phyloP scores from a whole-genome alignment of 2,888 invertebrate genomes.

The Zygothrica quintamaculata region DNA sequence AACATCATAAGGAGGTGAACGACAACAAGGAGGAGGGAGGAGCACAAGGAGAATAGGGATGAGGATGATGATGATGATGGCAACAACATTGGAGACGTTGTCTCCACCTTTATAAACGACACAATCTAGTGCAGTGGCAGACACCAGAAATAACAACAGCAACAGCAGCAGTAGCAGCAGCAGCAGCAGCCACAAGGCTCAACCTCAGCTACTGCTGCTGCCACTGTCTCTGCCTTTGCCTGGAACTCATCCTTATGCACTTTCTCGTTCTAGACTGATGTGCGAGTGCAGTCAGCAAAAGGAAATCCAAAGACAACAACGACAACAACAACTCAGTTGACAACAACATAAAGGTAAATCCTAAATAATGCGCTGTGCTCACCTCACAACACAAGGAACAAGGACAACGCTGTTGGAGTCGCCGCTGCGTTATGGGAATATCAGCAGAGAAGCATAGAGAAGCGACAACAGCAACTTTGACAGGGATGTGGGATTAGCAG shows the following conservation, averaged over 20 bases:
- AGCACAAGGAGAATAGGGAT: conserved; percentile 13
- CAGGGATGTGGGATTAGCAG: not conserved
- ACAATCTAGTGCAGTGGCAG: conserved; percentile 22
- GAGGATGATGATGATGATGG: conserved; percentile 11
- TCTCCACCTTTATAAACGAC: conserved; percentile 60
- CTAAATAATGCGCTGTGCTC: conserved; percentile 78
- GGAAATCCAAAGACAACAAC: conserved; percentile 40
- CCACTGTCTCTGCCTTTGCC: no score
- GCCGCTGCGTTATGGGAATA: conserved; percentile 52
- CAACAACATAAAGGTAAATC: conserved; percentile 81
- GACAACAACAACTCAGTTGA: conserved; percentile 55
- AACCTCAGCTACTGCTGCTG: no score
- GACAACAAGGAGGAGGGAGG: no score
- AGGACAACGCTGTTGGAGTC: conserved; percentile 22
- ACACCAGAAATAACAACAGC: conserved; percentile 1
- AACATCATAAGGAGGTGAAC: conserved; percentile 44
- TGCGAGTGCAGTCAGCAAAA: conserved; percentile 63
- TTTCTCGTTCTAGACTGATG: conserved; percentile 33
- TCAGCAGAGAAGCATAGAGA: conserved; percentile 11
- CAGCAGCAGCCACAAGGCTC: conserved; percentile 8
- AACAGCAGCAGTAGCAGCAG: not conserved
- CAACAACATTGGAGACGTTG: conserved; percentile 25
- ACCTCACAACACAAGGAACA: conserved; percentile 64
- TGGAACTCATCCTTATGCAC: conserved; percentile 15
- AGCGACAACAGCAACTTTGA: not conserved